Percentiles rank a stretch among this genome's conserved stretches.
Evolutionary conservation across 2,797 vertebrate genomes (phyloP).

Genomic region (Pagetopsis macropterus): DNA sequence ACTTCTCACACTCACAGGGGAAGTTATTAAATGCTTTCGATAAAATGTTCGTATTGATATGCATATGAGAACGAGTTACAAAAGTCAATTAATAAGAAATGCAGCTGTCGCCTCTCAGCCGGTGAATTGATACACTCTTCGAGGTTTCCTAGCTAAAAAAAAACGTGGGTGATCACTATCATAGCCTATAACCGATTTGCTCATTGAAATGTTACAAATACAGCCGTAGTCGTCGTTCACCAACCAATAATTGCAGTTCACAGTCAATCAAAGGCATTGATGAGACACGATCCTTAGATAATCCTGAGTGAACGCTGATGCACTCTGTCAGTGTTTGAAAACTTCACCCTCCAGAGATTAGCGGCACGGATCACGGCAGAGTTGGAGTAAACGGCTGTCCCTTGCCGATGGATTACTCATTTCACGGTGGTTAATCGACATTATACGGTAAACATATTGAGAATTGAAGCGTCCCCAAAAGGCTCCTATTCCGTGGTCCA

Average conservation of each 20-base stretch:
- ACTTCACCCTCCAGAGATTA: constrained; percentile 70
- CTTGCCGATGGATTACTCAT: constrained; percentile 44
- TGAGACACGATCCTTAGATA: constrained; percentile 25
- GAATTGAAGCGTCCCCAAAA: constrained; percentile 2
- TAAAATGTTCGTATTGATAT: constrained; percentile 45
- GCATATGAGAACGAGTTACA: constrained; percentile 34
- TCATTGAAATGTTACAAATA: constrained; percentile 4
- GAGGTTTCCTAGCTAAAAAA: background rate
- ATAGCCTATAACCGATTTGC: background rate
- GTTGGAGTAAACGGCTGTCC: constrained; percentile 28
- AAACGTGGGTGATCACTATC: constrained; percentile 14
- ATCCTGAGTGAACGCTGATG: constrained; percentile 53
- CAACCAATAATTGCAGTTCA: constrained; percentile 29
- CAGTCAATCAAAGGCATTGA: constrained; percentile 28
- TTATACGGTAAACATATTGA: constrained; percentile 23
- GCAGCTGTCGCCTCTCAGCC: constrained; percentile 38
- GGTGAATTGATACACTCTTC: constrained; percentile 6
- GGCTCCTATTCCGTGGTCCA: background rate
- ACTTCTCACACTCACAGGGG: constrained; percentile 14
- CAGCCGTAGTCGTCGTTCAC: constrained; percentile 10
- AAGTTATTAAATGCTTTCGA: constrained; percentile 31
- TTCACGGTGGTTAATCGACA: constrained; percentile 34
- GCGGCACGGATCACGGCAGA: constrained; percentile 36
- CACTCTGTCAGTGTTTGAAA: constrained; percentile 61
- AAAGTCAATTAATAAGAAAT: constrained; percentile 22